phyloP scores from a whole-genome alignment of 2,113 vertebrate species.

The Andinoacara biseriatus region DNA sequence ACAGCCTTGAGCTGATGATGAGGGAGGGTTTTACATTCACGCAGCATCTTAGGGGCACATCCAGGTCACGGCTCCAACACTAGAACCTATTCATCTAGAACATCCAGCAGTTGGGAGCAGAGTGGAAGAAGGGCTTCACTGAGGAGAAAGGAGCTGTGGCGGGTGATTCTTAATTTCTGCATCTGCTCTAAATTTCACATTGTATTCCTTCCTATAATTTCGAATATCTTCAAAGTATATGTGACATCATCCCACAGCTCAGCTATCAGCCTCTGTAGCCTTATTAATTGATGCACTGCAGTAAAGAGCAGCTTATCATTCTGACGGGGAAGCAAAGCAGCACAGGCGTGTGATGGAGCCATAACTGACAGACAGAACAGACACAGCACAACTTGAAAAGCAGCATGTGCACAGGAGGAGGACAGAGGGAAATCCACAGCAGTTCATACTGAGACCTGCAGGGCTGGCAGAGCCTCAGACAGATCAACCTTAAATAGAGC shows the following conservation, averaged over 20 bases:
- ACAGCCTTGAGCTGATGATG: conserved; percentile 3
- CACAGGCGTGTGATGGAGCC: neutral
- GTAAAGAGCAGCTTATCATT: conserved; percentile 9
- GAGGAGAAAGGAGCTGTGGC: neutral
- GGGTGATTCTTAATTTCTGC: neutral
- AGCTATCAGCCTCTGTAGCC: conserved; percentile 11
- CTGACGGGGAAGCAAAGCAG: neutral
- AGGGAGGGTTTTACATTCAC: conserved; percentile 40
- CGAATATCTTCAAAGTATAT: neutral
- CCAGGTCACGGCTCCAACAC: conserved; percentile 44
- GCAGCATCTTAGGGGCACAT: conserved; percentile 39
- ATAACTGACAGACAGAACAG: neutral
- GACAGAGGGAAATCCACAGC: neutral
- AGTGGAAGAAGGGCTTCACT: neutral
- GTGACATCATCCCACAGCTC: neutral
- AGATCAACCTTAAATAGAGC: too few relatives aligned
- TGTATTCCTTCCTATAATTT: conserved; percentile 2
- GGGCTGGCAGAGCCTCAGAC: neutral
- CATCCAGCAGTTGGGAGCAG: conserved; percentile 14
- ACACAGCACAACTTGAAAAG: neutral
- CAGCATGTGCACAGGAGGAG: neutral
- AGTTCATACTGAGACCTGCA: neutral
- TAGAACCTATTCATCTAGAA: conserved; percentile 53
- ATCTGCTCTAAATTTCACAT: neutral
- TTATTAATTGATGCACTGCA: conserved; percentile 26